Percentiles rank a stretch among this genome's conserved stretches.
Evolutionary conservation across 23 tunicate genomes (phyloP).

Genomic region (Styela plicata): DNA sequence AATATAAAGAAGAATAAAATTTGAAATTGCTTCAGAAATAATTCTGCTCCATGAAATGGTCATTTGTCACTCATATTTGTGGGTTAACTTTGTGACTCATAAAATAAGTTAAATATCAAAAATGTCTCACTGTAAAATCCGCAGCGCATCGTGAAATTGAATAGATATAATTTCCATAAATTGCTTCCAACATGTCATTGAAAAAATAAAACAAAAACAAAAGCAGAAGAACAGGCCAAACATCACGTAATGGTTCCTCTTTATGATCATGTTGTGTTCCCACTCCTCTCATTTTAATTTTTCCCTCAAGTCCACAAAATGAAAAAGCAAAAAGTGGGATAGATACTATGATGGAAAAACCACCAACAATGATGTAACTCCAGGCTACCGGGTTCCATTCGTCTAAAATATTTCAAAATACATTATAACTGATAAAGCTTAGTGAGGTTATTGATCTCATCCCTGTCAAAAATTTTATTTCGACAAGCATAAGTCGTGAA

Average conservation of each 20-base stretch:
- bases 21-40: too few relatives aligned
- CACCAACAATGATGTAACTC: constrained; percentile 87
- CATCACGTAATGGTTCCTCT: constrained; percentile 74
- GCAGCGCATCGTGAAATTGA: constrained; percentile 63
- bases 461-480: too few relatives aligned
- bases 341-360: constrained; percentile 11
- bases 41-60: too few relatives aligned
- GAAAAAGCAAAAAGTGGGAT: constrained; percentile 28
- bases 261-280: constrained; percentile 27
- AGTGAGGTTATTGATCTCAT: too few relatives aligned
- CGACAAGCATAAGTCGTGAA: too few relatives aligned
- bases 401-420: background rate
- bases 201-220: constrained; percentile 42
- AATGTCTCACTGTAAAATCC: constrained; percentile 71
- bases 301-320: constrained; percentile 22
- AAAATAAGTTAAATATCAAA: too few relatives aligned
- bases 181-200: constrained; percentile 53
- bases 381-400: constrained; percentile 74
- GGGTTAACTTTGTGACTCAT: too few relatives aligned
- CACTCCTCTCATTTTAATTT: constrained; percentile 14
- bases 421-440: background rate
- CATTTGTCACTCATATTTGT: too few relatives aligned
- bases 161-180: constrained; percentile 71
- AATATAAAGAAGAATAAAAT: too few relatives aligned
- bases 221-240: constrained; percentile 50